These are phyloP conservation scores for Epizoanthus fatuus DNA, from an alignment of 92 coral and sea anemone species.

Conservation along the genomic window DNA sequence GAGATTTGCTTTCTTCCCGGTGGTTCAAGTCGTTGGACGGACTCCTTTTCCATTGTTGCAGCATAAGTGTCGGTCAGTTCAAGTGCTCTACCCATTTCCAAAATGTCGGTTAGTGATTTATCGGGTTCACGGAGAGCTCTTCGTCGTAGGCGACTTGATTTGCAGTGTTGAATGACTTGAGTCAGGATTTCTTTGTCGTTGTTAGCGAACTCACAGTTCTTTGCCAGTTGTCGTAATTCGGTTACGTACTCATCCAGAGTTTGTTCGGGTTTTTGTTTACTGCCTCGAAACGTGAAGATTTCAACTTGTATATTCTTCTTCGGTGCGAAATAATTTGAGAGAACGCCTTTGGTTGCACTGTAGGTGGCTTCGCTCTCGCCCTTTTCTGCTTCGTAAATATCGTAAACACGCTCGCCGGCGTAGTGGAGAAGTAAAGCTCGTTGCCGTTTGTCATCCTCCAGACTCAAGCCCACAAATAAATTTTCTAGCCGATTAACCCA, in stretches of 20 bases:
- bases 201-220: slow-evolving; percentile 49
- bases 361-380: slow-evolving; percentile 14
- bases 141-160: slow-evolving; percentile 32
- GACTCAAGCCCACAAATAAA: slow-evolving; percentile 47
- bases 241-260: slow-evolving; percentile 55
- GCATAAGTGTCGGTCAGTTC: slow-evolving; percentile 46
- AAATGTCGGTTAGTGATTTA: slow-evolving; percentile 42
- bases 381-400: slow-evolving; percentile 54
- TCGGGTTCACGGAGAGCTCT: slow-evolving; percentile 60
- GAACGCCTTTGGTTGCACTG: slow-evolving; percentile 9
- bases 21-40: slow-evolving; percentile 16
- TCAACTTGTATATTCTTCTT: slow-evolving; percentile 44
- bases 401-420: slow-evolving; percentile 50
- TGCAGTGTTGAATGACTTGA: slow-evolving; percentile 67
- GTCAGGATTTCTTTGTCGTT: slow-evolving; percentile 50
- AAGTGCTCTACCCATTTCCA: slow-evolving; percentile 55
- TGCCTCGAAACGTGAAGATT: slow-evolving; percentile 59
- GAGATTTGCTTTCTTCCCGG: background rate
- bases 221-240: slow-evolving; percentile 44
- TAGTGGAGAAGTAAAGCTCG: slow-evolving; percentile 59
- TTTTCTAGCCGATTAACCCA: slow-evolving; percentile 48
- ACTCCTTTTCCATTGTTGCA: slow-evolving; percentile 56
- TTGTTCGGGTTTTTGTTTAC: slow-evolving; percentile 51
- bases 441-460: slow-evolving; percentile 34
- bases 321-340: slow-evolving; percentile 38